A percentile compares a stretch with the other conserved stretches of the same genome.
Evolutionary conservation across 2,888 invertebrate genomes (phyloP).

Genomic region (Aradus depressus): DNA sequence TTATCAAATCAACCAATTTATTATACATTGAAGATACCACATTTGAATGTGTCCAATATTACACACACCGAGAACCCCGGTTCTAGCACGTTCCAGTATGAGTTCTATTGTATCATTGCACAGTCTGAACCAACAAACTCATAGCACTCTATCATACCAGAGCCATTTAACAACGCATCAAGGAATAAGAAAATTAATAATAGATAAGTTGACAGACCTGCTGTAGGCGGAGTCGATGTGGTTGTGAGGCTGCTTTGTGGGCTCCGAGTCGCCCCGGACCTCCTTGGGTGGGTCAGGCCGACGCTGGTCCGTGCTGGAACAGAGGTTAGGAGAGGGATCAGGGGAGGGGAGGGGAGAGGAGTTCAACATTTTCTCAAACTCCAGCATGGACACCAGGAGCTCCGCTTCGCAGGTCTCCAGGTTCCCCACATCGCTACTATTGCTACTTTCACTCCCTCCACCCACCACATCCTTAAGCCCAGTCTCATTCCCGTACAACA

Average conservation of each 20-base stretch:
- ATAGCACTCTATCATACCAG: too few species aligned
- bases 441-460: slow-evolving; percentile 39
- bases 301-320: slow-evolving; percentile 18
- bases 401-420: slow-evolving; percentile 29
- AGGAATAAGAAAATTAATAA: too few species aligned
- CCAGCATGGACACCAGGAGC: slow-evolving; percentile 30
- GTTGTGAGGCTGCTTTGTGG: slow-evolving; percentile 17
- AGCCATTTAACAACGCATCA: too few species aligned
- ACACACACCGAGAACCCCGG: too few species aligned
- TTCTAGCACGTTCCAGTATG: too few species aligned
- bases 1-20: too few species aligned
- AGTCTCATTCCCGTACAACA: slow-evolving; percentile 29
- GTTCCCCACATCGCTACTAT: slow-evolving; percentile 45
- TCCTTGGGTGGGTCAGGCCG: neutral
- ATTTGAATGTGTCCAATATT: too few species aligned
- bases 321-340: slow-evolving; percentile 25
- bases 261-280: slow-evolving; percentile 5
- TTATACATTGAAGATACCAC: too few species aligned
- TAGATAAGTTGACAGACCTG: slow-evolving; percentile 65
- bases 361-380: slow-evolving; percentile 31
- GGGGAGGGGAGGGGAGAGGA: slow-evolving; percentile 26
- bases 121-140: too few species aligned
- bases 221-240: slow-evolving; percentile 68
- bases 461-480: slow-evolving; percentile 31
- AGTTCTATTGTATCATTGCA: too few species aligned